Evolutionary conservation across 1,140 invertebrate genomes (phyloP), one percentile per base, ranked within the genome.

Genomic region (Asbolus verrucosus): DNA sequence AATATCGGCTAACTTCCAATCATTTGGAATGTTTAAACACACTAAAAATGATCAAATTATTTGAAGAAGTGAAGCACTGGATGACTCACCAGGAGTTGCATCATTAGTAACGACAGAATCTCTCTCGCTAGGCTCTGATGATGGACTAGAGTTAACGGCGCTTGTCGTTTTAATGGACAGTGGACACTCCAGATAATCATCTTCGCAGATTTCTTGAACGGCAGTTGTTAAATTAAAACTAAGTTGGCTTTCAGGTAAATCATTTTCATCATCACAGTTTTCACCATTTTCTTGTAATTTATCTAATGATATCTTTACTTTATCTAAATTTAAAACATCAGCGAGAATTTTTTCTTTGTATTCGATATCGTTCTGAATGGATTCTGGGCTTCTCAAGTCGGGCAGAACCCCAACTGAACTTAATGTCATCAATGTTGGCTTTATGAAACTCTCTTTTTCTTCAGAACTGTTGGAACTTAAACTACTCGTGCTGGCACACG

Each of bases 291-390:
- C 46, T 24, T 21, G 16, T 13, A 65, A 43, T 31, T 65, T n/a
- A 61, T 73, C 59, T 50, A 72, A 41, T 43, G 70, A 63, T 21
- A 80, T 76, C 69, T 76, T 77, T 6, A 79, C 36, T 27, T 74
- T 76, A 79, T 85, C 84, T 63, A 86, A 84, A 73, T 82, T 82
- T 9, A 86, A 72, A 46, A 86, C 79, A 46, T 83, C 82, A 0
- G 84, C 84, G 8, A 87, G 71, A 30, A 85, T 69, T 72, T 84
- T 85, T 69, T 87, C 85, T 66, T 86, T 86, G 62, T 82, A 75
- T 70, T 85, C 82, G 18, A 87, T 85, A 69, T 86, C 85, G 43
- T 82, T 83, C 61, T 83, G 79, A 62, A 87, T 85, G 1, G 77
- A 82, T 65, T 85, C 83, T 1, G 85, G 81, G 77, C 85, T 85